Evolutionary conservation across 2,113 vertebrate genomes (phyloP), one percentile per base, ranked within the genome.

Genomic region (Sardina pilchardus): DNA sequence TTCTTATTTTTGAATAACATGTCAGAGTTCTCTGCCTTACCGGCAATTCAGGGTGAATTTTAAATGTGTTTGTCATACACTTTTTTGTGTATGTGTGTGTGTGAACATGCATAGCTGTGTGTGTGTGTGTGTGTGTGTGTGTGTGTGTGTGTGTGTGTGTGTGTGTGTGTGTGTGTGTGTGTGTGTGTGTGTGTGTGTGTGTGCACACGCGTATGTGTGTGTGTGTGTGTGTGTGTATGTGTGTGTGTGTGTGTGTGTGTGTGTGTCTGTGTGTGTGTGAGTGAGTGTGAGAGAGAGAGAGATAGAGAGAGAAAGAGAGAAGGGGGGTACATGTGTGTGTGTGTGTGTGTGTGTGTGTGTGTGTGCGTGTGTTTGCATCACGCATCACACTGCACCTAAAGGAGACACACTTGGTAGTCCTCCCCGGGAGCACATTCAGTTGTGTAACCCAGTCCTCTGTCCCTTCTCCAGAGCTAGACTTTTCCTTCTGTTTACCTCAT

Each of bases 1-100:
- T 34, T 85, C 42, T 45, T 78, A 84, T 59, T 85, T 82, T 36
- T 45, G 75, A 85, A 86, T 48, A 80, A 43, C 26, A 84, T 83
- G 81, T 67, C 81, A 85, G 82, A 75, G 47, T 26, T 81, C 21
- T 21, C 2, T 26, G 47, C 44, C 21, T 21, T 50, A 53, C 10
- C 43, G 10, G 80, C 19, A 82, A 82, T 82, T 16, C 19, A 0
- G 47, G 81, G 4, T 63, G 63, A 48, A 67, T 83, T 78, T 83
- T 84, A 81, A 86, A 26, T 36, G 44, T 63, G 47, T 80, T 78
- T 19, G 2, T 36, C 59, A 9, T 26, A 26, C 59, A 67, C 24
- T 67, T 67, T 50, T 67, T 26, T 53, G 42, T 86, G 45, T 14
- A 7, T 53, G 24, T 53, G 21, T n/a, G 34, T 86, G n/a, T 67